Percentiles rank a stretch among this genome's conserved stretches.
Conservation (phyloP, 1,140 invertebrate species). For the Diachasmimorpha longicaudata region DNA sequence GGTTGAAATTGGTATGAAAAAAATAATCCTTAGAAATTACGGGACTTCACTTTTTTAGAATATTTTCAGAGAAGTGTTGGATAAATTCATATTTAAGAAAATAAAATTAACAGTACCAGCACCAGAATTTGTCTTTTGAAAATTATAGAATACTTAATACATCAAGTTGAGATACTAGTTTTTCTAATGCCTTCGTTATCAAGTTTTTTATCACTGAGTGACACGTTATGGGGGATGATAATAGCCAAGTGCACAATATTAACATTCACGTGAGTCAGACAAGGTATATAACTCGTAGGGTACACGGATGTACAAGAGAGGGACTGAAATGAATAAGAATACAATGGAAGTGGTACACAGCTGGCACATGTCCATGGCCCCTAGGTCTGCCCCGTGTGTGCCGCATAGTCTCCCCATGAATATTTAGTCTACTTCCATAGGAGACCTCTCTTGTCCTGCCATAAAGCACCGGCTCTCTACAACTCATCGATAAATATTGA, state of each 20-base stretch:
- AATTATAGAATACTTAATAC: neutral
- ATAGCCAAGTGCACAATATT: too few species aligned
- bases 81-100: too few species aligned
- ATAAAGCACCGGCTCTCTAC: neutral
- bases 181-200: neutral
- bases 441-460: neutral
- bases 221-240: too few species aligned
- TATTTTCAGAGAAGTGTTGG: too few species aligned
- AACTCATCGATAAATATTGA: slow-evolving; percentile 6
- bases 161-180: neutral
- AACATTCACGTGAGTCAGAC: too few species aligned
- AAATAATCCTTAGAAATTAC: too few species aligned
- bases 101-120: too few species aligned
- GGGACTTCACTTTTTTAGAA: too few species aligned
- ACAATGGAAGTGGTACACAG: slow-evolving; percentile 27
- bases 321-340: slow-evolving; percentile 22
- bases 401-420: neutral
- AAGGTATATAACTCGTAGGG: neutral
- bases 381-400: neutral
- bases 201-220: too few species aligned
- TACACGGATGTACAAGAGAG: slow-evolving; percentile 4
- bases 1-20: too few species aligned
- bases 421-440: neutral
- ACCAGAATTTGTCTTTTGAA: too few species aligned
- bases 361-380: slow-evolving; percentile 10